Evolutionary conservation across 2,797 vertebrate genomes (phyloP).

Genomic region (Podarcis lilfordi): DNA sequence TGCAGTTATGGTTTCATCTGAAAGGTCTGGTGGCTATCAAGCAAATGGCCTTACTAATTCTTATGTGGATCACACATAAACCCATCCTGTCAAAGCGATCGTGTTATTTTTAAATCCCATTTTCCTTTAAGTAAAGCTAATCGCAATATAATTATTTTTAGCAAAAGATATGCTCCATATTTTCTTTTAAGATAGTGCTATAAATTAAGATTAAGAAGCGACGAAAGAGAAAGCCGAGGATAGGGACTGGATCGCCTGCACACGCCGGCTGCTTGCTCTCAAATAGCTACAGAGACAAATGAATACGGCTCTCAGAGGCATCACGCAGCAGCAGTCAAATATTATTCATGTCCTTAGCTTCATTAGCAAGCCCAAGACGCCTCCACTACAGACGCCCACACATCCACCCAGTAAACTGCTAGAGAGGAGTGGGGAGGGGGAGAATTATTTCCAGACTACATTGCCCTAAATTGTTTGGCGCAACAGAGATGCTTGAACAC

Average conservation of each 20-base stretch:
- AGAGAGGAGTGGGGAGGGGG: constrained; percentile 30
- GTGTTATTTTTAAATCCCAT: constrained; percentile 43
- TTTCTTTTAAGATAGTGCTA: background rate
- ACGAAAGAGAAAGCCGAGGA: constrained; percentile 34
- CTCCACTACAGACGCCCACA: constrained; percentile 53
- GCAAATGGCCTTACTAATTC: constrained; percentile 30
- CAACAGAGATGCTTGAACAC: constrained; percentile 19
- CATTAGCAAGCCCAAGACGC: constrained; percentile 62
- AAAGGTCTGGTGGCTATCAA: constrained; percentile 46
- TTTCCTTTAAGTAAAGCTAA: constrained; percentile 53
- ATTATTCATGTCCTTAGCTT: constrained; percentile 61
- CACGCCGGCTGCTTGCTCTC: constrained; percentile 28
- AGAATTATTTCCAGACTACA: constrained; percentile 42
- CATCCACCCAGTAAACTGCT: constrained; percentile 33
- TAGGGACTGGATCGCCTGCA: constrained; percentile 40
- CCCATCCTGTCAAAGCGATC: constrained; percentile 16
- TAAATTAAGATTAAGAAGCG: constrained; percentile 40
- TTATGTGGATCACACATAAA: background rate
- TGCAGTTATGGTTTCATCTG: constrained; percentile 16
- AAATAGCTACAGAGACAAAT: constrained; percentile 31
- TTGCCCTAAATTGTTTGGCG: constrained; percentile 30
- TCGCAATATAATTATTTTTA: background rate
- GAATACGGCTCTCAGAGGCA: constrained; percentile 46
- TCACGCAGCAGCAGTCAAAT: constrained; percentile 41
- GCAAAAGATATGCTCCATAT: background rate